Conservation (phyloP, 1,140 invertebrate species). For the Leptopilina clavipes region DNA sequence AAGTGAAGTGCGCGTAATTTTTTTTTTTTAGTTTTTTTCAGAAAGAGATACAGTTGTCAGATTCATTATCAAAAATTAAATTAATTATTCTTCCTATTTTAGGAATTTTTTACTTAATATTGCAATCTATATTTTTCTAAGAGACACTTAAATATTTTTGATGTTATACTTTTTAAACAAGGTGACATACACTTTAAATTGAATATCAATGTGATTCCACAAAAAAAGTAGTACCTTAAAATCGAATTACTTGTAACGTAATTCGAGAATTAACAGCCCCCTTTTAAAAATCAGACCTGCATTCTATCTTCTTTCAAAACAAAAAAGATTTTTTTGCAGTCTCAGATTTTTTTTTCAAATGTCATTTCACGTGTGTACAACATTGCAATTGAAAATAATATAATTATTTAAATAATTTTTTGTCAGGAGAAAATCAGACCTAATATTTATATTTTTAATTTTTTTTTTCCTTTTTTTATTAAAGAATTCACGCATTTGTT, state of each 20-base stretch:
- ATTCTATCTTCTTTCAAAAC: slow-evolving; percentile 7
- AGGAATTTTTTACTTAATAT: slow-evolving; percentile 54
- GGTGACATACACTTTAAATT: slow-evolving; percentile 11
- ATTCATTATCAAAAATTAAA: slow-evolving; percentile 34
- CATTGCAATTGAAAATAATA: not conserved
- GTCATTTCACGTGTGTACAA: slow-evolving; percentile 5
- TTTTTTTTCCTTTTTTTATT: not conserved
- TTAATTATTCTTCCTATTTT: slow-evolving; percentile 32
- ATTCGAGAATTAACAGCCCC: not conserved
- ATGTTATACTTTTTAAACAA: slow-evolving; percentile 23
- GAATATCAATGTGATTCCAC: slow-evolving; percentile 12
- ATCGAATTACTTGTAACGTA: slow-evolving; percentile 19
- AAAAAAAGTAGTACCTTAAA: slow-evolving; percentile 24
- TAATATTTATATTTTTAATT: not conserved
- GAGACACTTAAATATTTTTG: slow-evolving; percentile 41
- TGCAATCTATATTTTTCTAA: slow-evolving; percentile 58
- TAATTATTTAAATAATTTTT: slow-evolving; percentile 18
- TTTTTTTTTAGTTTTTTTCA: slow-evolving; percentile 37
- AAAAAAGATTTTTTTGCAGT: slow-evolving; percentile 3
- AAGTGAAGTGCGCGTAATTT: slow-evolving; percentile 36
- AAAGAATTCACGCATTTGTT: not conserved
- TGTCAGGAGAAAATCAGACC: not conserved
- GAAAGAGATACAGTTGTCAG: slow-evolving; percentile 34
- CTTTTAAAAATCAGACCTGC: not conserved
- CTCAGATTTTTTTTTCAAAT: not conserved